Evolutionary conservation across 1,140 invertebrate species (phyloP).

Genomic region (Daktulosphaira vitifoliae): DNA sequence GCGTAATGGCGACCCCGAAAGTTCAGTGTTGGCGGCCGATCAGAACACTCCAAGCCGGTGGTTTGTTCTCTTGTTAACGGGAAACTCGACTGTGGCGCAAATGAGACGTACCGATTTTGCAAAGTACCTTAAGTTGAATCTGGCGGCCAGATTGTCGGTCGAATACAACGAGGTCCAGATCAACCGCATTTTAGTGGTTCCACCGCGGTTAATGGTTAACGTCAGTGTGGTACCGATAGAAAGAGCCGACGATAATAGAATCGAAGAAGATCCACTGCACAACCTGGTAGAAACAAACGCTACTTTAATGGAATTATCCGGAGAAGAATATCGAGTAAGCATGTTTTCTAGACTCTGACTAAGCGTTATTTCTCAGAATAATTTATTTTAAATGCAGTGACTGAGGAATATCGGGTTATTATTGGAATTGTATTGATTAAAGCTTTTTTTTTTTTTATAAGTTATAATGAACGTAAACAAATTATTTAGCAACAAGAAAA

Average conservation of each 20-base stretch:
- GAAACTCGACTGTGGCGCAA: conserved; percentile 42
- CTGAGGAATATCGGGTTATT: too few relatives aligned
- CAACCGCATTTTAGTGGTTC: conserved; percentile 41
- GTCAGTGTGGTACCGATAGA: conserved; percentile 37
- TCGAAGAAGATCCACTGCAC: conserved; percentile 40
- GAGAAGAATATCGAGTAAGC: conserved; percentile 43
- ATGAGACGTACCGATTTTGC: conserved; percentile 42
- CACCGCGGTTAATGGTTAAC: conserved; percentile 41
- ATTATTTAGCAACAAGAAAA: too few relatives aligned
- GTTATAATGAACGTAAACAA: too few relatives aligned
- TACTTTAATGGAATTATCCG: conserved; percentile 42
- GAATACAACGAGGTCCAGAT: conserved; percentile 42
- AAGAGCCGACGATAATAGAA: not conserved
- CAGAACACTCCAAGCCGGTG: conserved; percentile 26
- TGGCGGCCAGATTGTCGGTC: conserved; percentile 42
- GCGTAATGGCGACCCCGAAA: not conserved
- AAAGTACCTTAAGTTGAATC: conserved; percentile 43
- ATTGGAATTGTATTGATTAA: too few relatives aligned
- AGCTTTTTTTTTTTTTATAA: too few relatives aligned
- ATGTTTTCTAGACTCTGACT: too few relatives aligned
- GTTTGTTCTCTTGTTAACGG: conserved; percentile 40
- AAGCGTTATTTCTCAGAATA: too few relatives aligned
- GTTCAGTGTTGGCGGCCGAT: conserved; percentile 13
- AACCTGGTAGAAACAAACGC: conserved; percentile 42
- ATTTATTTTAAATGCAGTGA: too few relatives aligned